Conservation (phyloP, 2,888 invertebrate genomes). For the Odontocerum albicorne region DNA sequence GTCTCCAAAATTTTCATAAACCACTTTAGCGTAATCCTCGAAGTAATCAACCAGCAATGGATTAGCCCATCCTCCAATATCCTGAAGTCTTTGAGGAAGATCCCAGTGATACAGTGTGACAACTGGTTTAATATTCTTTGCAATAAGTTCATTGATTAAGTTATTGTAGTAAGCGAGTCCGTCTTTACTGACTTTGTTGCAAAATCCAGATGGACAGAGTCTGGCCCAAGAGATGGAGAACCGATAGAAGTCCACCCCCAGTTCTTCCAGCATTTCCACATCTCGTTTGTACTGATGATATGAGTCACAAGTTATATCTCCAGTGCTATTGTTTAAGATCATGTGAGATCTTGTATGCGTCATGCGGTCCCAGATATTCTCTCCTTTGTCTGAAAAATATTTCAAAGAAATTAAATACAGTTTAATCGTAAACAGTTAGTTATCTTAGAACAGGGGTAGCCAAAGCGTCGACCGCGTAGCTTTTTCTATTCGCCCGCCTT, state of each 20-base stretch:
- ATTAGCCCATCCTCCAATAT: conserved; percentile 56
- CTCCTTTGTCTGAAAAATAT: conserved; percentile 61
- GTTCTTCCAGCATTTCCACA: conserved; percentile 55
- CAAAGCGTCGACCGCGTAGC: too few relatives aligned
- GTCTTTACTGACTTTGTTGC: conserved; percentile 39
- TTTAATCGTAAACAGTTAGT: too few relatives aligned
- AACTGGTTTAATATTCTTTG: conserved; percentile 58
- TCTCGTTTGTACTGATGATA: conserved; percentile 66
- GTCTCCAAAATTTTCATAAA: conserved; percentile 52
- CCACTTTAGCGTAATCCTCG: conserved; percentile 53
- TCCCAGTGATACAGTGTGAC: conserved; percentile 71
- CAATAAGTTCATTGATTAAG: conserved; percentile 58
- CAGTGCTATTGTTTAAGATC: conserved; percentile 57
- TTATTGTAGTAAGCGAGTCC: conserved; percentile 63
- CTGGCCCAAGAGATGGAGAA: conserved; percentile 70
- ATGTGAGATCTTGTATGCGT: conserved; percentile 56
- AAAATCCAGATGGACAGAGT: conserved; percentile 62
- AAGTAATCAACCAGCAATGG: conserved; percentile 56
- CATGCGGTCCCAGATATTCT: conserved; percentile 69
- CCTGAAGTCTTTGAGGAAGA: conserved; percentile 61
- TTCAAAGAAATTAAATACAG: too few relatives aligned
- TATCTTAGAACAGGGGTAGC: too few relatives aligned
- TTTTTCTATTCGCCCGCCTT: too few relatives aligned
- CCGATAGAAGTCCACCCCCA: conserved; percentile 61
- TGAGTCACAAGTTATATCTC: conserved; percentile 66